Evolutionary conservation across 2,797 vertebrate species (phyloP).

Genomic region (Gambusia yucatana): DNA sequence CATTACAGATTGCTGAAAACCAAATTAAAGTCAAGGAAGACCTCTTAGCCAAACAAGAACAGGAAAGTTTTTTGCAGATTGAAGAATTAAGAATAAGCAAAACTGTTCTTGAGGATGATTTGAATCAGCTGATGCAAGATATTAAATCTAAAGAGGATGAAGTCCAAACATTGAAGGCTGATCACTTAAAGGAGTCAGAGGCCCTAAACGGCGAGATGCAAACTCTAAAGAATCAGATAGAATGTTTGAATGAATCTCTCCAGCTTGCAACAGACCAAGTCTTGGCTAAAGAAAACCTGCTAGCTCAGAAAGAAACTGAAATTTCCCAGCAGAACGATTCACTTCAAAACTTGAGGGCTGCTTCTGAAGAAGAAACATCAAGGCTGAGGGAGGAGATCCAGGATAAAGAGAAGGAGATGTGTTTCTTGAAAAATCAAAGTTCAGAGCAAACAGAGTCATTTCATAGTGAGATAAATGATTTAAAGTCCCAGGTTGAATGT

Average conservation of each 20-base stretch:
- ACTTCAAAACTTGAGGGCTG: slow-evolving; percentile 17
- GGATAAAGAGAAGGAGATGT: slow-evolving; percentile 56
- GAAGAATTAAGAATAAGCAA: slow-evolving; percentile 16
- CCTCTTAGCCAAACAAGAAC: slow-evolving; percentile 29
- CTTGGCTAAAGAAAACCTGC: slow-evolving; percentile 49
- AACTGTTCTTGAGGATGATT: slow-evolving; percentile 26
- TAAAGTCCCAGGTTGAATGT: slow-evolving; percentile 20
- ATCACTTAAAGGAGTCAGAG: slow-evolving; percentile 42
- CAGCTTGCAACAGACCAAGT: slow-evolving; percentile 50
- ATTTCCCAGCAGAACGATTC: slow-evolving; percentile 45
- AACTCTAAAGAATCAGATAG: slow-evolving; percentile 34
- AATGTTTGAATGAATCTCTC: slow-evolving; percentile 41
- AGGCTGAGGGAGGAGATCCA: slow-evolving; percentile 40
- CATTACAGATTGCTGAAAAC: slow-evolving; percentile 37
- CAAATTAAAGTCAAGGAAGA: slow-evolving; percentile 53
- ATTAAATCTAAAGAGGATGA: slow-evolving; percentile 45
- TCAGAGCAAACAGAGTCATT: slow-evolving; percentile 35
- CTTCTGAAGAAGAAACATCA: slow-evolving; percentile 66
- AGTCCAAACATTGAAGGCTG: not conserved
- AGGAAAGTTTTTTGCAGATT: slow-evolving; percentile 38
- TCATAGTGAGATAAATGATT: slow-evolving; percentile 38
- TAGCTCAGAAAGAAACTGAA: slow-evolving; percentile 54
- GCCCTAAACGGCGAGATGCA: slow-evolving; percentile 49
- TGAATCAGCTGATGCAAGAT: slow-evolving; percentile 19
- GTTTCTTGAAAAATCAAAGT: slow-evolving; percentile 23